Conservation (phyloP, 1,140 invertebrate species). For the Apis laboriosa region DNA sequence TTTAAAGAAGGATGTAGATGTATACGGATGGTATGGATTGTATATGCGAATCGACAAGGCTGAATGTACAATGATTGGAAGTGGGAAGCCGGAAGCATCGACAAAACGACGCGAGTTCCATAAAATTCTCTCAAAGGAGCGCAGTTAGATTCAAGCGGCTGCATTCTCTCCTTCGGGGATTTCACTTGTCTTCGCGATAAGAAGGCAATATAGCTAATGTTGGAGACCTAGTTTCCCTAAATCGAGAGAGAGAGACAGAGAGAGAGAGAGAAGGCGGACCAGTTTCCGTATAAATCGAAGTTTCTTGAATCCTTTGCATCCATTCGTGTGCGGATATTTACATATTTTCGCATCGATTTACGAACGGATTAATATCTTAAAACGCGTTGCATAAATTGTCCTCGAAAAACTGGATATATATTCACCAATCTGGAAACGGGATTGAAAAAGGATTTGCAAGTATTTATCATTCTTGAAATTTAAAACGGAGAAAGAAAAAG, state of each 20-base stretch:
- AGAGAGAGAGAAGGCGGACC: not conserved
- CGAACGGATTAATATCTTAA: not conserved
- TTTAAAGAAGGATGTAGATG: not conserved
- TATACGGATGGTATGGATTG: not conserved
- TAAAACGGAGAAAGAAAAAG: not conserved
- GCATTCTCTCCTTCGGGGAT: conserved; percentile 28
- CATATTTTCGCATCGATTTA: conserved; percentile 19
- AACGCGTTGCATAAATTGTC: not conserved
- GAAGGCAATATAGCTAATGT: conserved; percentile 41
- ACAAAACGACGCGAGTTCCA: not conserved
- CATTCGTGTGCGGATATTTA: not conserved
- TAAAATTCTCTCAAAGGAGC: conserved; percentile 37
- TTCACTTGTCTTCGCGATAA: conserved; percentile 55
- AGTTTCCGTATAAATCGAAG: conserved; percentile 31
- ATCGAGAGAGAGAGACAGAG: conserved; percentile 7
- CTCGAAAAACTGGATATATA: not conserved
- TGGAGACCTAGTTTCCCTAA: conserved; percentile 51
- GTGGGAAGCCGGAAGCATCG: not conserved
- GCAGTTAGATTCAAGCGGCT: conserved; percentile 27
- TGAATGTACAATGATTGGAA: not conserved
- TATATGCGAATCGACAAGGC: not conserved
- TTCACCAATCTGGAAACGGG: not conserved
- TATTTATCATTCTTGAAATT: not conserved
- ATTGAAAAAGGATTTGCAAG: not conserved
- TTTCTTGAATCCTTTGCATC: conserved; percentile 8